A percentile compares a stretch with the other conserved stretches of the same genome.
These are phyloP conservation scores for Macrophya annulata DNA, from an alignment of 2,888 invertebrate species.

Conservation along the genomic window DNA sequence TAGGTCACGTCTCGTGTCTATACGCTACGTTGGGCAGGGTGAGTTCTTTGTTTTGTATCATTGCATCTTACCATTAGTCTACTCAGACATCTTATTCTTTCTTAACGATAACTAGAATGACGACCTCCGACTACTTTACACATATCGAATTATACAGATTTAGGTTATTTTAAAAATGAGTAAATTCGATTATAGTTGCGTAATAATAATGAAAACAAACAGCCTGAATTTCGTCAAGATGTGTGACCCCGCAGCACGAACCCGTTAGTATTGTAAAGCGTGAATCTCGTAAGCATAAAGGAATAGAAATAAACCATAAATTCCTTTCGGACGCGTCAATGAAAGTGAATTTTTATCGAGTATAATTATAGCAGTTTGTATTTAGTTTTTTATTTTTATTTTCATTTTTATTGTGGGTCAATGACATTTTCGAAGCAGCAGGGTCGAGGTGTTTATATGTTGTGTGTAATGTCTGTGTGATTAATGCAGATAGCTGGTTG, in stretches of 20 bases:
- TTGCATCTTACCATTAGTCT: too few species aligned
- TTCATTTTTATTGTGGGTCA: not conserved
- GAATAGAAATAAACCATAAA: not conserved
- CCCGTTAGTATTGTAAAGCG: not conserved
- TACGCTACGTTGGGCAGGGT: too few species aligned
- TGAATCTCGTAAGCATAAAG: not conserved
- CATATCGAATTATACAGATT: not conserved
- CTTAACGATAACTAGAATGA: not conserved
- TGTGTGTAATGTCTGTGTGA: not conserved
- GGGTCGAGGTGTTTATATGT: not conserved
- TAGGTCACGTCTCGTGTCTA: too few species aligned
- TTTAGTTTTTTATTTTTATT: not conserved
- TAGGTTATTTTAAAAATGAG: not conserved
- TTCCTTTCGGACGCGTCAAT: not conserved
- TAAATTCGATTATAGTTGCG: not conserved
- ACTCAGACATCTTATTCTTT: not conserved
- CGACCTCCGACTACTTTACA: not conserved
- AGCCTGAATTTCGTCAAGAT: not conserved
- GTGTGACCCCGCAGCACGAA: not conserved
- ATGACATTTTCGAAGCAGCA: not conserved
- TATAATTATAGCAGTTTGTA: not conserved
- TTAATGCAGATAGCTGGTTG: not conserved
- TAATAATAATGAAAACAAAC: not conserved
- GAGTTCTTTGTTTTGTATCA: too few species aligned
- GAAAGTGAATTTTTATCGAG: slow-evolving; percentile 6